phyloP scores from a whole-genome alignment of 2,113 vertebrate species.

The Bombycilla garrulus region DNA sequence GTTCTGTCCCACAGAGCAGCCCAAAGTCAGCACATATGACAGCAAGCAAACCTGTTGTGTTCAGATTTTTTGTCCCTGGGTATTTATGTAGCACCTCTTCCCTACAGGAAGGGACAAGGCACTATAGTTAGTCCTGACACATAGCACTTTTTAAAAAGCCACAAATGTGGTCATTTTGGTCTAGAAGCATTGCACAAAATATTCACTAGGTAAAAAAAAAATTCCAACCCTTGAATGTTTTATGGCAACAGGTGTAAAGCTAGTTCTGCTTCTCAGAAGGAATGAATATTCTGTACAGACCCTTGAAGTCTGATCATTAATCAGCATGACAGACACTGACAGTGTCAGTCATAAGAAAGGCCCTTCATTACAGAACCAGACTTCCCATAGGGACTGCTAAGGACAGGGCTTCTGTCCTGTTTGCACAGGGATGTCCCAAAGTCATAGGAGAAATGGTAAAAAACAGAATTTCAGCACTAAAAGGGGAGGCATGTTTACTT shows the following conservation, averaged over 20 bases:
- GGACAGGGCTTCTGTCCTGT: neutral
- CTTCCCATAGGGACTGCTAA: neutral
- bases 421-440: neutral
- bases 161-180: neutral
- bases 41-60: neutral
- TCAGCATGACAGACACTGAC: slow-evolving; percentile 45
- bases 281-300: neutral
- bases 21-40: neutral
- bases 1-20: neutral
- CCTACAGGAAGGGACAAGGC: neutral
- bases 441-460: neutral
- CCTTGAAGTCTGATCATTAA: slow-evolving; percentile 41
- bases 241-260: neutral
- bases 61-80: neutral
- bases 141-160: neutral
- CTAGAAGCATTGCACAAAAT: neutral
- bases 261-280: neutral
- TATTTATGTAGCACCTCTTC: neutral
- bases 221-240: neutral
- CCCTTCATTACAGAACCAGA: neutral
- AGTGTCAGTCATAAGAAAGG: slow-evolving; percentile 9
- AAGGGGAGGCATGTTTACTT: neutral
- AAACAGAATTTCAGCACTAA: neutral
- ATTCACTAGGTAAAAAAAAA: neutral
- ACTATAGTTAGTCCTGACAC: neutral